Conservation (phyloP, 1,140 invertebrate genomes). For the Zaprionus capensis region DNA sequence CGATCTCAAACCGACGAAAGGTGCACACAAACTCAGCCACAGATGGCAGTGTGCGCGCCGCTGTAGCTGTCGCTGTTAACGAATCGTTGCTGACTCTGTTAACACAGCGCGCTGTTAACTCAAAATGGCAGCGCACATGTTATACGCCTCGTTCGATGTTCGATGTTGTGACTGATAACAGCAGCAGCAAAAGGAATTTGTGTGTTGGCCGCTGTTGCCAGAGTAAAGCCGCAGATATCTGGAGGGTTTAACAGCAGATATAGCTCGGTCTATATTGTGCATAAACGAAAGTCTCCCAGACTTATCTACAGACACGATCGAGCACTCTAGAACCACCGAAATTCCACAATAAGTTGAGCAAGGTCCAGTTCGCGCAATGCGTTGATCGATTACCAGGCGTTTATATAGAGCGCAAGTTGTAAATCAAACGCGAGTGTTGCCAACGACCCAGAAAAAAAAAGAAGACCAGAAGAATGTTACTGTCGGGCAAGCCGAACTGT, state of each 20-base stretch:
- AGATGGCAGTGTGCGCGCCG: conserved; percentile 6
- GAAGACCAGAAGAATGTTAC: neutral
- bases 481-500: too few relatives aligned
- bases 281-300: neutral
- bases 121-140: conserved; percentile 49
- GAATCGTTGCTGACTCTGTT: conserved; percentile 16
- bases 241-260: neutral
- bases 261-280: neutral
- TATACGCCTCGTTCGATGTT: conserved; percentile 10
- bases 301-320: conserved; percentile 11
- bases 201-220: neutral
- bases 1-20: conserved; percentile 74
- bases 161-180: conserved; percentile 37
- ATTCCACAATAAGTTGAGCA: conserved; percentile 65
- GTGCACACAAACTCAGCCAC: conserved; percentile 61
- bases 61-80: neutral
- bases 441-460: conserved; percentile 57
- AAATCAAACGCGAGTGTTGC: conserved; percentile 53
- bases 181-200: neutral
- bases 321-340: conserved; percentile 19
- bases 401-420: conserved; percentile 66
- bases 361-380: conserved; percentile 64
- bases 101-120: conserved; percentile 22
- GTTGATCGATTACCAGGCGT: conserved; percentile 62
- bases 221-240: neutral